Evolutionary conservation across 2,797 vertebrate species (phyloP), one percentile per base, ranked within the genome.

Genomic region (Myotis daubentonii): DNA sequence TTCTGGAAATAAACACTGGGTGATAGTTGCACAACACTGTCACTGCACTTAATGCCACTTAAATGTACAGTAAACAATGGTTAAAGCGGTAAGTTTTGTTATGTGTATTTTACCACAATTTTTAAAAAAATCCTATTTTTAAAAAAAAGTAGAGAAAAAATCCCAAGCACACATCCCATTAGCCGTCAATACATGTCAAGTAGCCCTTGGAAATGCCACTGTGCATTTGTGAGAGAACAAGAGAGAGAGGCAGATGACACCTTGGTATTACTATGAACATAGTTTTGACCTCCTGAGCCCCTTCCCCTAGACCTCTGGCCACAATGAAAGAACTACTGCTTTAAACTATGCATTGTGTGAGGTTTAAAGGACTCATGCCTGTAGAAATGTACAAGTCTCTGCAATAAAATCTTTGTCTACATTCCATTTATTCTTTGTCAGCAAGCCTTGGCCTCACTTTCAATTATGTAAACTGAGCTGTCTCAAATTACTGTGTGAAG

Each of bases 381-480:
- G 22, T 17, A 80, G 60, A 88, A 87, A 93, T 53, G 44, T 28
- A 81, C 23, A 41, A 66, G 76, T 53, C 78, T 79, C 44, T 78
- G 25, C 23, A 86, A 38, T 30, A 92, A 9, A 65, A 28, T 90
- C 79, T 76, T 82, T 84, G 38, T 78, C 85, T 55, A 87, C 41
- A 72, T 62, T 90, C 62, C 65, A 81, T 87, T 85, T 85, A 38
- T 51, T 60, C 47, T 82, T 81, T 65, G 80, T 89, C 82, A 76
- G 85, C 84, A 93, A 88, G 75, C 11, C 44, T 86, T 49, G 38
- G 57, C 47, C 83, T 91, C 20, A 2, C 82, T 93, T 79, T 65
- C 79, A 88, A 83, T 91, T 72, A 86, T 36, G 75, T 93, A 93
- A 94, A 76, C 70, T 49, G 55, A 93, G 57, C 51, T 91, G 62